Conservation (phyloP, 2,797 vertebrate species). For the Ciconia nigra region DNA sequence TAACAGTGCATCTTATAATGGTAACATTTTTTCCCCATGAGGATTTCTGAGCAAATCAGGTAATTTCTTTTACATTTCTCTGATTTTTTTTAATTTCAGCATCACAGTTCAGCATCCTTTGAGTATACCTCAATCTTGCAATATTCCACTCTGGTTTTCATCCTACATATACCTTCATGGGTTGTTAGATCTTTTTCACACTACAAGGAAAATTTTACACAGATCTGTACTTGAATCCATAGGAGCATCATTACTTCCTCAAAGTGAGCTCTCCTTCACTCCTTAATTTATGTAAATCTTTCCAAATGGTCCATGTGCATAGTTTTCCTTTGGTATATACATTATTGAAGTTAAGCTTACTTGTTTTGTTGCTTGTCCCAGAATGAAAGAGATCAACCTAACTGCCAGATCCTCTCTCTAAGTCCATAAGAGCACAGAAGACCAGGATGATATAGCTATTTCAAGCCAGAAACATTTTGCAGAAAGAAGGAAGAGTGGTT, state of each 20-base stretch:
- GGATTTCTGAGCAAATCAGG: neutral
- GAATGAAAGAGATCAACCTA: neutral
- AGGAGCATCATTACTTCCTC: neutral
- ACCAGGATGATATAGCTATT: neutral
- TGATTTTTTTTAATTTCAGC: neutral
- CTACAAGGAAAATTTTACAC: neutral
- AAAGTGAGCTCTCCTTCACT: neutral
- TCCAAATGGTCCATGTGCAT: neutral
- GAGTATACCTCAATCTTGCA: neutral
- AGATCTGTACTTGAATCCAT: neutral
- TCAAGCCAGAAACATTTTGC: neutral
- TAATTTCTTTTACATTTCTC: neutral
- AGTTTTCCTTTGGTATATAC: neutral
- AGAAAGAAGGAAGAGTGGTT: neutral
- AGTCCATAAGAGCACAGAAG: neutral
- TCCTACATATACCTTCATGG: neutral
- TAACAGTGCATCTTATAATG: neutral
- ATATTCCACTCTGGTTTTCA: neutral
- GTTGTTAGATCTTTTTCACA: neutral
- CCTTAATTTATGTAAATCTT: neutral
- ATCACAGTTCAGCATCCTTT: neutral
- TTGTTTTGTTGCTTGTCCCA: neutral
- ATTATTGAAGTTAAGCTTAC: neutral
- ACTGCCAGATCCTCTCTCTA: neutral
- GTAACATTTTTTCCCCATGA: neutral